Base-by-base conservation (phyloP, 2,888 invertebrate genomes). In the Panzeria rudis region DNA sequence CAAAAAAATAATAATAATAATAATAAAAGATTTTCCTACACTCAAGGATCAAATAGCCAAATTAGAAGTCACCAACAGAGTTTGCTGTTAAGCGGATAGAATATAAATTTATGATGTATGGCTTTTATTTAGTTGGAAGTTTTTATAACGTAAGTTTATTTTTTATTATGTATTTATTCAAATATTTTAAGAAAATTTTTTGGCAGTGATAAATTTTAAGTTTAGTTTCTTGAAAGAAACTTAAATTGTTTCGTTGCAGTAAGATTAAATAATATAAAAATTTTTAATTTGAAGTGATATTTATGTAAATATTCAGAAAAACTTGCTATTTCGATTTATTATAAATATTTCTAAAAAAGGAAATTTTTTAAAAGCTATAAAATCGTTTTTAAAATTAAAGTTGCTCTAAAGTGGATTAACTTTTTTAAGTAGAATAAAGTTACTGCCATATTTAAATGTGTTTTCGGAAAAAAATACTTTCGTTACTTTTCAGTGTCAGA, bases 11-110 rank as follows among this genome's bases (percentile, higher is more conserved):
- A 5, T 5, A 29, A 29, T 29, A 29, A 29, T 29, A 29, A 29
- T 29, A 29, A n/a, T 41, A 68, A 38, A 66, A 72, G 44, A 72
- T 81, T 81, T 77, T 75, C 52, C 44, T 81, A 68, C 61, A 73
- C 61, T 68, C 54, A 69, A 52, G 78, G 78, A 75, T 78, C 73
- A 77, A 85, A 85, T 73, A 69, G 84, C 78, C 84, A 85, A 85
- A 85, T 82, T 85, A 78, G 38, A 41, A 82, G 78, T 78, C 84
- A 78, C 69, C 77, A 82, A 5, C 72, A 69, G 69, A 29, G 54
- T 76, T 76, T 76, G 47, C 23, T 44, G n/a, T 47, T 25, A 9
- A 75, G 44, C 32, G 44, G 20, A 52, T 54, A 47, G 15, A 68
- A 73, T n/a, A 61, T 50, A 61, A 81, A 77, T 23, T 69, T 78